Conservation (phyloP, 92 coral and sea anemone genomes). For the Phenganax marumi region DNA sequence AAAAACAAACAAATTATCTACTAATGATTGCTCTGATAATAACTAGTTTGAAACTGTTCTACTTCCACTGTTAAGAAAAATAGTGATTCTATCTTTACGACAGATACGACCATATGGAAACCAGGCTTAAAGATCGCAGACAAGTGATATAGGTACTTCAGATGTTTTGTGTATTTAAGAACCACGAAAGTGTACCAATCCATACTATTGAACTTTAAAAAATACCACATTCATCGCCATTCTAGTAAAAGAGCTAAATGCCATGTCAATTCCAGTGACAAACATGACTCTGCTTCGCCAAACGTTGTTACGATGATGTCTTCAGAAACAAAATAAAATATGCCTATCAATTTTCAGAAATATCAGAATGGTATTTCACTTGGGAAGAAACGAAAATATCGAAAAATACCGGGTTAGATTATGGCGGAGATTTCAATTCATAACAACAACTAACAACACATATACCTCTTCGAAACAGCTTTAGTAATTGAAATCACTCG, state of each 20-base stretch:
- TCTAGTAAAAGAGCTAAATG: conserved; percentile 40
- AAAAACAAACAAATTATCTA: too few relatives aligned
- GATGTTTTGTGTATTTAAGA: conserved; percentile 34
- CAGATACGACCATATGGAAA: too few relatives aligned
- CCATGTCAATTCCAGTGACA: conserved; percentile 64
- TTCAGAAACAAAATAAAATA: background rate
- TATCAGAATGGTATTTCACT: background rate
- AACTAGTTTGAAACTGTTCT: too few relatives aligned
- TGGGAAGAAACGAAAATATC: background rate
- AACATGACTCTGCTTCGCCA: conserved; percentile 35
- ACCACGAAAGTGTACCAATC: background rate
- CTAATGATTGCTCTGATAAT: too few relatives aligned
- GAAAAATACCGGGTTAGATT: background rate
- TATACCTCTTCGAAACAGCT: conserved; percentile 53
- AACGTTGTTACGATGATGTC: background rate
- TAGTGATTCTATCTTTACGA: too few relatives aligned
- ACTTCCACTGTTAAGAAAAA: too few relatives aligned
- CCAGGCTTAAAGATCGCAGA: background rate
- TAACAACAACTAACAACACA: too few relatives aligned
- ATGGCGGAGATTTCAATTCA: background rate
- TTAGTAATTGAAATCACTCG: conserved; percentile 39
- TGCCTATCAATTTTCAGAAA: background rate
- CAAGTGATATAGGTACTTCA: background rate
- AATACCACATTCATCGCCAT: conserved; percentile 39
- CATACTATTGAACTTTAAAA: background rate